These are phyloP conservation scores for Anastrepha ludens DNA, from an alignment of 1,140 invertebrate species.

Conservation along the genomic window DNA sequence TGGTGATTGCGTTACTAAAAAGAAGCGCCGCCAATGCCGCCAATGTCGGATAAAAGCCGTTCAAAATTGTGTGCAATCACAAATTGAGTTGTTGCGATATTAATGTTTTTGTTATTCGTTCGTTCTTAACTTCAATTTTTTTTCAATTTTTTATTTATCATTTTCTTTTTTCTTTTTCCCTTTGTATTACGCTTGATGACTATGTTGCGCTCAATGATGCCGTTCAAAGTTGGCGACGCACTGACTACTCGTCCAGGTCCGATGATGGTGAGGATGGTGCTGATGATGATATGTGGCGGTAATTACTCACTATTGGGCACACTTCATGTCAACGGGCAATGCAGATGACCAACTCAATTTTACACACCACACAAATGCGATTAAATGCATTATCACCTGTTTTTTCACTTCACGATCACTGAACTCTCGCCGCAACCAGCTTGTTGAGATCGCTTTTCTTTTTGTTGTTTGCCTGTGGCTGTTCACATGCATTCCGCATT, in stretches of 20 bases:
- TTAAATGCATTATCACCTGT: not conserved
- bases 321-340: constrained; percentile 69
- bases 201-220: not conserved
- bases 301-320: constrained; percentile 73
- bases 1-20: constrained; percentile 31
- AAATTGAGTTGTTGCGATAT: constrained; percentile 24
- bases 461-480: not conserved
- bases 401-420: not conserved
- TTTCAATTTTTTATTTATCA: not conserved
- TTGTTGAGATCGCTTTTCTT: not conserved
- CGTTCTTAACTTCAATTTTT: not conserved
- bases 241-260: not conserved
- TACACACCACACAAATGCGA: not conserved
- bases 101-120: not conserved
- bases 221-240: not conserved
- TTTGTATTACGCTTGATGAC: not conserved
- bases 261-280: constrained; percentile 5
- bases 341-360: not conserved
- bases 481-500: not conserved
- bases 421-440: not conserved
- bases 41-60: not conserved
- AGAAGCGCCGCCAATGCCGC: constrained; percentile 5
- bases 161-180: not conserved
- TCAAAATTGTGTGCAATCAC: constrained; percentile 41
- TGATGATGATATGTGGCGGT: constrained; percentile 54